Percentiles rank a stretch among this genome's conserved stretches.
Evolutionary conservation across 2,888 invertebrate genomes (phyloP).

Genomic region (Idaea straminata): DNA sequence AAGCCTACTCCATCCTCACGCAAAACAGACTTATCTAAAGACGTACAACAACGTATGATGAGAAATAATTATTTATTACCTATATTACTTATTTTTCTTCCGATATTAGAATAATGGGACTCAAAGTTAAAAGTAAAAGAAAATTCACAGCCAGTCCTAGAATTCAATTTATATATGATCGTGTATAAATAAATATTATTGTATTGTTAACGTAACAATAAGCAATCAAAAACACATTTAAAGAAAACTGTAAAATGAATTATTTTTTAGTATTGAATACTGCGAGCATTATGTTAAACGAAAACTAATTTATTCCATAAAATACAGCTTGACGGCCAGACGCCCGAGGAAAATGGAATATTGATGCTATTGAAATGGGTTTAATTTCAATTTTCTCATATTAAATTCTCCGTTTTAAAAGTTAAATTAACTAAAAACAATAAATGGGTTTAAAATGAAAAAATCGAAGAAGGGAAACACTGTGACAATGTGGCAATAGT

Average conservation of each 20-base stretch:
- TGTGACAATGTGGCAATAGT: background rate
- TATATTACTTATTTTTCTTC: too few species aligned
- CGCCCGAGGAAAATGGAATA: slow-evolving; percentile 65
- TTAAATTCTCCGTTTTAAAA: slow-evolving; percentile 26
- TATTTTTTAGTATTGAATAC: slow-evolving; percentile 35
- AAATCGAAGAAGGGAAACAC: background rate
- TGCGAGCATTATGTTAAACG: slow-evolving; percentile 50
- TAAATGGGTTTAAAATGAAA: background rate
- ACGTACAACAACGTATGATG: too few species aligned
- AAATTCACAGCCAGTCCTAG: too few species aligned
- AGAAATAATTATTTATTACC: too few species aligned
- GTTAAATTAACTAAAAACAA: slow-evolving; percentile 28
- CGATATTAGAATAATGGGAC: too few species aligned
- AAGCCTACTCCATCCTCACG: too few species aligned
- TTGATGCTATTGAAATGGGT: slow-evolving; percentile 53
- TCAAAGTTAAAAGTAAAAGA: too few species aligned
- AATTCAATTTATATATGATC: too few species aligned
- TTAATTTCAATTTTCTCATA: slow-evolving; percentile 56
- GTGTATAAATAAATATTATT: background rate
- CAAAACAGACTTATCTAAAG: too few species aligned
- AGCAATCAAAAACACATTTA: slow-evolving; percentile 2
- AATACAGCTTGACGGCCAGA: slow-evolving; percentile 64
- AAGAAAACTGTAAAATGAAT: slow-evolving; percentile 15
- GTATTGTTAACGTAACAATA: background rate
- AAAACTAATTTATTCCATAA: slow-evolving; percentile 74